Percentiles rank a stretch among this genome's conserved stretches.
Conservation (phyloP, 30 jellyfish, hydroid and myxozoan genomes). For the Turritopsis rubra region DNA sequence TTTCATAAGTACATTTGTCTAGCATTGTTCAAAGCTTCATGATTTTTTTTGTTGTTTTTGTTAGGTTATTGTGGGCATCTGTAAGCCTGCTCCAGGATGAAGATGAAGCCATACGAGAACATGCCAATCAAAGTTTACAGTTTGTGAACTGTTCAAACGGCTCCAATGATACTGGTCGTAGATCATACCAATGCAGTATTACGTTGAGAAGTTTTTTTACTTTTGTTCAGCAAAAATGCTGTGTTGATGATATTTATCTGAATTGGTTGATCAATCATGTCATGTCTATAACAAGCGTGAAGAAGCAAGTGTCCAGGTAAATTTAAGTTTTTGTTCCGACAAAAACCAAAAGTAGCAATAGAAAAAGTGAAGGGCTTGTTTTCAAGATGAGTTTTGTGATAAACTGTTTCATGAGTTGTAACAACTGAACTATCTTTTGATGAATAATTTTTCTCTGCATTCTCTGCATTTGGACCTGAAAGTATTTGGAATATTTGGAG, state of each 20-base stretch:
- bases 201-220: background rate
- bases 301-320: background rate
- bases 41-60: background rate
- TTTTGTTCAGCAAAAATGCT: background rate
- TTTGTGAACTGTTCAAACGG: background rate
- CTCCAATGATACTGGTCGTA: background rate
- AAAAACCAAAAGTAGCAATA: background rate
- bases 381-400: no score
- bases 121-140: background rate
- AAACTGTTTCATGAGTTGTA: no score
- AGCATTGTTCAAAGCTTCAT: background rate
- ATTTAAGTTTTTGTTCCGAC: background rate
- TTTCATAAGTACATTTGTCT: no score
- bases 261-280: background rate
- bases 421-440: no score
- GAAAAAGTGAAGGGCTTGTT: no score
- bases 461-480: no score
- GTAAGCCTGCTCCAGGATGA: background rate
- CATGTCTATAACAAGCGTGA: background rate
- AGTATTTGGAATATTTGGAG: no score
- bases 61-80: constrained; percentile 4
- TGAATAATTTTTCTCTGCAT: no score
- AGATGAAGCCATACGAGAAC: constrained; percentile 9
- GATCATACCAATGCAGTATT: background rate
- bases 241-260: background rate